These are phyloP conservation scores for Acridotheres tristis DNA, from an alignment of 2,797 vertebrate genomes.

Conservation along the genomic window DNA sequence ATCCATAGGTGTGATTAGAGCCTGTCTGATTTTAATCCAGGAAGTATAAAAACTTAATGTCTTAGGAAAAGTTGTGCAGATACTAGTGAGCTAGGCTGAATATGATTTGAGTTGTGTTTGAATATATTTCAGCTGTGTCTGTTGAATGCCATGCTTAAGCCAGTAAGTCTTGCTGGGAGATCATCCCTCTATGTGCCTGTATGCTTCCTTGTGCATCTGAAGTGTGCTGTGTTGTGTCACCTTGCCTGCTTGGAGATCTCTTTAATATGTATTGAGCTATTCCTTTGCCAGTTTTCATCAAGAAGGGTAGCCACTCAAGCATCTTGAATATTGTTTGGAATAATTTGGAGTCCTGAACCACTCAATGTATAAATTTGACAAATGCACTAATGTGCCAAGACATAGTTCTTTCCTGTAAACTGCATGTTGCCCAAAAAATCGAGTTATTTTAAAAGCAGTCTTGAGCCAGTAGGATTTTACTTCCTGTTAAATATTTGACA, in stretches of 20 bases:
- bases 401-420: not conserved
- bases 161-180: not conserved
- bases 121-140: not conserved
- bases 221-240: not conserved
- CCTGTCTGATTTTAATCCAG: not conserved
- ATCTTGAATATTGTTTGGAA: not conserved
- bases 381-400: not conserved
- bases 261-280: not conserved
- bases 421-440: not conserved
- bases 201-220: not conserved
- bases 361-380: not conserved
- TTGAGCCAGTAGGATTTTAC: not conserved
- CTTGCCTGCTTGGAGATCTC: not conserved
- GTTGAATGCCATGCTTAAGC: not conserved
- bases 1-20: not conserved
- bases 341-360: not conserved
- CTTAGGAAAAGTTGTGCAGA: not conserved
- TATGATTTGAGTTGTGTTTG: not conserved
- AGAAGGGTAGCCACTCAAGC: not conserved
- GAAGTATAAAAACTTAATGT: not conserved
- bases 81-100: not conserved
- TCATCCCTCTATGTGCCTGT: rapidly evolving
- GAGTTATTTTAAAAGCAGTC: not conserved
- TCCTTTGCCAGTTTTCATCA: not conserved
- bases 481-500: not conserved